Percentiles rank a stretch among this genome's conserved stretches.
Evolutionary conservation across 2,113 vertebrate species (phyloP).

Genomic region (Tiliqua scincoides): DNA sequence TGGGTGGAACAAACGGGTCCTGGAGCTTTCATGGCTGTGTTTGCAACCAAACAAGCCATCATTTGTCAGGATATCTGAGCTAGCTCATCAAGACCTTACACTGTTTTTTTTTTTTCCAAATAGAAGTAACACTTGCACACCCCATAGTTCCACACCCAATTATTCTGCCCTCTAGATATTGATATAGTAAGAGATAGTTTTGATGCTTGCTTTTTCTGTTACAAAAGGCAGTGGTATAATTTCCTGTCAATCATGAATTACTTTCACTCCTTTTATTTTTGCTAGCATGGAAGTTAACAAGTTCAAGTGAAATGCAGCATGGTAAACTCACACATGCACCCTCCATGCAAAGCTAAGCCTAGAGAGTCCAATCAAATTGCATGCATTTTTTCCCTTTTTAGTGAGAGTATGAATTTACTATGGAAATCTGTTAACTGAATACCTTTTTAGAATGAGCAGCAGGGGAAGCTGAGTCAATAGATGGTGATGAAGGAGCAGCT

Average conservation of each 20-base stretch:
- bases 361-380: constrained; percentile 29
- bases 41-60: too few relatives aligned
- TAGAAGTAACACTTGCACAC: background rate
- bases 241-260: constrained; percentile 3
- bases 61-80: too few relatives aligned
- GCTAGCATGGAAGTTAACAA: constrained; percentile 17
- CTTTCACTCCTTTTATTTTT: background rate
- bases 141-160: background rate
- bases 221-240: background rate
- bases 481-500: constrained; percentile 69
- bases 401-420: constrained; percentile 33
- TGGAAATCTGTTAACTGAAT: constrained; percentile 60
- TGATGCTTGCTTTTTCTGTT: background rate
- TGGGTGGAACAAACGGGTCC: too few relatives aligned
- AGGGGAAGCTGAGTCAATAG: constrained; percentile 68
- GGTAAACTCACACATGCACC: background rate
- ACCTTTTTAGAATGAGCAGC: constrained; percentile 79
- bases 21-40: too few relatives aligned
- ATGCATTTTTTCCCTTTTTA: constrained; percentile 20
- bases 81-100: too few relatives aligned
- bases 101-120: background rate
- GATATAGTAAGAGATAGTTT: background rate
- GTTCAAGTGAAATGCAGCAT: background rate
- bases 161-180: background rate
- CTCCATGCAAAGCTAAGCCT: constrained; percentile 20